Evolutionary conservation across 2,797 vertebrate species (phyloP), one percentile per base, ranked within the genome.

Genomic region (Tokudaia tokunoshimensis): DNA sequence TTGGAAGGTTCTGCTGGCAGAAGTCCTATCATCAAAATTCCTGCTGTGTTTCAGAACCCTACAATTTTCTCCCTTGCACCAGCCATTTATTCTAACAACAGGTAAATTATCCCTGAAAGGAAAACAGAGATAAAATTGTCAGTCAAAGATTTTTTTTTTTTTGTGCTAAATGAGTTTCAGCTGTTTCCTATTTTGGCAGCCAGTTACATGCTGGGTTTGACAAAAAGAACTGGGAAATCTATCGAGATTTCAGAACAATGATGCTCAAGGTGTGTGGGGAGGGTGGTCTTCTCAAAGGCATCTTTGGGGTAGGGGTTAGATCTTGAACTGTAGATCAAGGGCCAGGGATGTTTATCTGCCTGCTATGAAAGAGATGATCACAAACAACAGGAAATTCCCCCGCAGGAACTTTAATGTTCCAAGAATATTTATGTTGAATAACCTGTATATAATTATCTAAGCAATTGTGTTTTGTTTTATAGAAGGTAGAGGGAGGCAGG

Each of bases 111-210:
- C 70, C 70, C 75, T 57, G 47, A 63, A 95, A 89, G 57, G 91
- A 92, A 91, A 50, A 82, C 37, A 92, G 90, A 93, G 79, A 81
- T 57, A 82, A 67, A 92, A 29, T 91, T 96, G 89, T 87, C 94
- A 89, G 59, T 81, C 86, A 91, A 86, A 89, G 89, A 57, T 29
- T 57, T 70, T 84, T 52, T 50, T 47, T 50, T 50, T 50, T 52
- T 11, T 91, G 52, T 76, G 81, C 57, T 74, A 80, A 96, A 81
- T 59, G 86, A 86, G 50, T 91, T 82, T 94, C 82, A 89, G 91
- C 75, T 94, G 67, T 90, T 95, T 95, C 75, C 79, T 80, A 72
- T 93, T 94, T 94, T 75, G 72, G 55, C 61, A 10, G 34, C 15
- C 81, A 92, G 55, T 83, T 44, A 37, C 86, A 96, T 75, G 91